Evolutionary conservation across 2,888 invertebrate genomes (phyloP), one percentile per base, ranked within the genome.

Genomic region (Scaptomyza polygonia): DNA sequence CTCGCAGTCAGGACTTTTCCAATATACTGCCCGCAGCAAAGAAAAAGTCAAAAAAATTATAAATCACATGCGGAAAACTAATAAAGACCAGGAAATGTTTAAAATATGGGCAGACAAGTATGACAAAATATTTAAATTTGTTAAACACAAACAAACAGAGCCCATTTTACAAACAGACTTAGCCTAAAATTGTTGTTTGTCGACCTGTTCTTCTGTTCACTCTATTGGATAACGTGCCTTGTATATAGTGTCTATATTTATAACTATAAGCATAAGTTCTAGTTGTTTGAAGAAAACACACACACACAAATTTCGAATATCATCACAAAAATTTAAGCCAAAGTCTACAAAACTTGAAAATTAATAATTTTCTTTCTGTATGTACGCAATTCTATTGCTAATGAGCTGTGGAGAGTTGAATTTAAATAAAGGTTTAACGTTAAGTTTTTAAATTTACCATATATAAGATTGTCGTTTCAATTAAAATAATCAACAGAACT

Each of bases 41-140:
- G 54, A 73, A 72, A 32, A 90, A 89, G 55, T 63, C 73, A 7
- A 89, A 89, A 72, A 86, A 79, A 58, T 30, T 67, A 30, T 82
- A 79, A 56, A 30, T 30, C 21, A 34, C 6, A 6, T 1, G n/a
- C n/a, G 14, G 4, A 34, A 7, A 34, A 34, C 34, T 34, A 34
- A n/a, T n/a, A 2, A 34, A n/a, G 34, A 34, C n/a, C 29, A 39
- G 43, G 21, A 55, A 9, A 48, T 43, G 39, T 39, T 47, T n/a
- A 8, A 39, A 21, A 21, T 32, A 21, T 27, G 42, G 47, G 29
- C n/a, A 16, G 52, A 56, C 40, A 62, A 52, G 45, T 45, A 45
- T 40, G 54, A 43, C n/a, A n/a, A 30, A 30, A 54, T 25, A 16
- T 40, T 16, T 30, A 27, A 40, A 39, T 11, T 39, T 7, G 27